A percentile compares a stretch with the other conserved stretches of the same genome.
These are phyloP conservation scores for Crotalus helleri DNA, from an alignment of 2,113 vertebrate species.

Conservation along the genomic window DNA sequence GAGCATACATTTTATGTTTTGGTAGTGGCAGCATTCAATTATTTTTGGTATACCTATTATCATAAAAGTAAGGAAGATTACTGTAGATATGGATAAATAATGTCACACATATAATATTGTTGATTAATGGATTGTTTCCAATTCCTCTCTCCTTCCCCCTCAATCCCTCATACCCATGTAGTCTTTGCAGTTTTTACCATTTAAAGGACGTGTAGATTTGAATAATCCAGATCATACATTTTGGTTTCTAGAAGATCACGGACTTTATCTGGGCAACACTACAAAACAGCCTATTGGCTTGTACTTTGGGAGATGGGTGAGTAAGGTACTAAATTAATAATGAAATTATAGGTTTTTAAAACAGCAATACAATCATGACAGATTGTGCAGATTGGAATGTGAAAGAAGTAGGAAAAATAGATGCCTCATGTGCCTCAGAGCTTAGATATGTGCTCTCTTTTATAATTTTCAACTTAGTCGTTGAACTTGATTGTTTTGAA, in stretches of 20 bases:
- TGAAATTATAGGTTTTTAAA: neutral
- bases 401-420: neutral
- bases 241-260: slow-evolving; percentile 93
- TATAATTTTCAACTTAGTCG: neutral
- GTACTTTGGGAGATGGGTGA: slow-evolving; percentile 97
- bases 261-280: slow-evolving; percentile 85
- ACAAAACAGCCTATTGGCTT: slow-evolving; percentile 82
- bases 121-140: neutral
- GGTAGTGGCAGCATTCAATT: neutral
- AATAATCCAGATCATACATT: slow-evolving; percentile 88
- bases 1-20: neutral
- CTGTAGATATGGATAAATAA: neutral
- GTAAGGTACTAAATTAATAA: slow-evolving; percentile 50
- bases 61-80: neutral
- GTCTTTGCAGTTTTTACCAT: slow-evolving; percentile 91
- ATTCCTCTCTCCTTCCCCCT: neutral
- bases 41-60: too few species aligned
- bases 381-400: neutral
- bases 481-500: neutral
- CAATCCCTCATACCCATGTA: slow-evolving; percentile 49
- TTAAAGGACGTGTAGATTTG: slow-evolving; percentile 89
- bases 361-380: neutral
- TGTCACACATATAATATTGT: neutral
- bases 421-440: neutral
- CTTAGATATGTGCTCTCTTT: neutral